Evolutionary conservation across 2,888 invertebrate genomes (phyloP).

Genomic region (Sipha maydis): DNA sequence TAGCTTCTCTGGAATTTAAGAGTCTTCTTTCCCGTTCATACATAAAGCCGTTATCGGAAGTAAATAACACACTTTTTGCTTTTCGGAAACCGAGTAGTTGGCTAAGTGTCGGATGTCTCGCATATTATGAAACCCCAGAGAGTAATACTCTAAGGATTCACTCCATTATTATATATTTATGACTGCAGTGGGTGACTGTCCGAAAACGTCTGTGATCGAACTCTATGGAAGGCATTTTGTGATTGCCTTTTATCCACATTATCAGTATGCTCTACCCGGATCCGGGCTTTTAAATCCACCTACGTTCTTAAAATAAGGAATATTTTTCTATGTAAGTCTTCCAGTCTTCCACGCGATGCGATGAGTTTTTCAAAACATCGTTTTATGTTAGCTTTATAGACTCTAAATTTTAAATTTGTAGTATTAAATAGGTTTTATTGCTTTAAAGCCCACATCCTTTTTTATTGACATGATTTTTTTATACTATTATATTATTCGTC

Average conservation of each 20-base stretch:
- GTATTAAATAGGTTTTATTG: background rate
- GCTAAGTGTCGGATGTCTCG: conserved; percentile 57
- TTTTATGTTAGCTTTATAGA: background rate
- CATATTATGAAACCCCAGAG: conserved; percentile 53
- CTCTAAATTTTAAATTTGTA: no score
- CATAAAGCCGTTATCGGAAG: conserved; percentile 47
- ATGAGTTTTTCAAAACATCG: background rate
- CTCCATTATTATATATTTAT: conserved; percentile 56
- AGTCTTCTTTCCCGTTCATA: conserved; percentile 56
- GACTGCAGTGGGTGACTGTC: conserved; percentile 33
- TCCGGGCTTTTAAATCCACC: background rate
- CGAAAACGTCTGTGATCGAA: conserved; percentile 30
- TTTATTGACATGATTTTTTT: background rate
- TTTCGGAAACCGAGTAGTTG: conserved; percentile 41
- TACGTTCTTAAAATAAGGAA: conserved; percentile 9
- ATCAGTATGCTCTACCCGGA: conserved; percentile 6
- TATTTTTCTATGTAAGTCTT: background rate
- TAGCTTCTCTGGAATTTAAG: conserved; percentile 52
- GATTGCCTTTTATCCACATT: conserved; percentile 33
- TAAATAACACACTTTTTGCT: conserved; percentile 54
- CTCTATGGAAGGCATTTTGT: background rate
- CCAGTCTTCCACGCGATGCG: background rate
- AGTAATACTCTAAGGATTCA: conserved; percentile 55
- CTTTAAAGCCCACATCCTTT: background rate
- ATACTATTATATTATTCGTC: background rate